phyloP scores from a whole-genome alignment of 2,113 vertebrate genomes.

The Cochlearius cochlearius region DNA sequence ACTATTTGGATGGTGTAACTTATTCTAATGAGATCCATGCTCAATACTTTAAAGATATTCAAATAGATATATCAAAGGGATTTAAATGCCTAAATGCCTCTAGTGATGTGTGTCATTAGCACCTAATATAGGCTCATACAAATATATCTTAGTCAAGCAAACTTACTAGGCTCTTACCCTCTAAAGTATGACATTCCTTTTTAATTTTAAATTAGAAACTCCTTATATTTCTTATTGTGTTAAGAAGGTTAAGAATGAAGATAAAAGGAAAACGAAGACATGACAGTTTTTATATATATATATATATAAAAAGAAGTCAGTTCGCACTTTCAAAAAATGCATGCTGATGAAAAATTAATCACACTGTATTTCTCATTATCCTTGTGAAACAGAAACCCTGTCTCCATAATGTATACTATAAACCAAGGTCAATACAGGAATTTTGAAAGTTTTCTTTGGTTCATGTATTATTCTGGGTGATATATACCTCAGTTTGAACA shows the following conservation, averaged over 20 bases:
- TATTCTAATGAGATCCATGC: neutral
- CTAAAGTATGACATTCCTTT: neutral
- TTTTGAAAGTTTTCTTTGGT: neutral
- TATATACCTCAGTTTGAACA: rapidly evolving
- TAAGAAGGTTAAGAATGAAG: slow-evolving; percentile 3
- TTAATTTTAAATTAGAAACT: neutral
- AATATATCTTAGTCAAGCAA: neutral
- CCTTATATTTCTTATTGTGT: neutral
- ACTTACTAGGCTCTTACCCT: neutral
- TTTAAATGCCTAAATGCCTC: neutral
- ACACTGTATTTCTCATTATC: neutral
- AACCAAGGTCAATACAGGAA: neutral
- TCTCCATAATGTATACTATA: neutral
- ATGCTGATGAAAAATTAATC: neutral
- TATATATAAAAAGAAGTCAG: neutral
- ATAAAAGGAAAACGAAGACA: neutral
- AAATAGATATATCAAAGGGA: neutral
- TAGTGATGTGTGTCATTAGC: neutral
- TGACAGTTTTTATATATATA: neutral
- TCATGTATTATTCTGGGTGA: neutral
- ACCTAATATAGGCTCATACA: neutral
- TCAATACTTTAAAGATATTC: neutral
- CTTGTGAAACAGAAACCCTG: neutral
- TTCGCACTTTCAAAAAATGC: neutral
- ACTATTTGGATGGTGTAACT: neutral